Evolutionary conservation across 2,888 invertebrate species (phyloP).

Genomic region (Actias luna): DNA sequence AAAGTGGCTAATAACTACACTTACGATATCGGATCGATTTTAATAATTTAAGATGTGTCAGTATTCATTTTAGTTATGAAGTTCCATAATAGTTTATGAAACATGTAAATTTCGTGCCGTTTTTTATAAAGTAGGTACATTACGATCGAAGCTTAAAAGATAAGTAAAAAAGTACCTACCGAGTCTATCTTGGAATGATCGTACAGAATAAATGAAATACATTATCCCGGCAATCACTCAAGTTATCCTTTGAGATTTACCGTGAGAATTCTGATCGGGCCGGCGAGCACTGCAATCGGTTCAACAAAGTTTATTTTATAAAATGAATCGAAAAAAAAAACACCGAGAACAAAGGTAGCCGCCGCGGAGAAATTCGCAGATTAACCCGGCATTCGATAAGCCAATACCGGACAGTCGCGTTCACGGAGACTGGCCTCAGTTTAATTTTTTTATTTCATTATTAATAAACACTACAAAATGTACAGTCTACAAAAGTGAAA

Average conservation of each 20-base stretch:
- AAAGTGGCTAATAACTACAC: too few species aligned
- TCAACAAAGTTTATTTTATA: constrained; percentile 68
- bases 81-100: too few species aligned
- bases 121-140: too few species aligned
- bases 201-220: constrained; percentile 43
- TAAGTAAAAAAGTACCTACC: not conserved
- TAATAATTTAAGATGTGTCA: too few species aligned
- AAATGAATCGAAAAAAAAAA: constrained; percentile 54
- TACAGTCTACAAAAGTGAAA: too few species aligned
- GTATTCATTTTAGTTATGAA: too few species aligned
- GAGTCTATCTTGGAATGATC: constrained; percentile 27
- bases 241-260: constrained; percentile 69
- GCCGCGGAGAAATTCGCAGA: constrained; percentile 75
- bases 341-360: constrained; percentile 67
- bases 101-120: too few species aligned
- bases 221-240: constrained; percentile 44
- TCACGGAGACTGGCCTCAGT: constrained; percentile 44
- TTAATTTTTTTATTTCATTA: not conserved
- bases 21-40: too few species aligned
- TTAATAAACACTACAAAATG: not conserved
- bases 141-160: not conserved
- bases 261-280: constrained; percentile 69
- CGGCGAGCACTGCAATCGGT: constrained; percentile 59
- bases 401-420: constrained; percentile 64
- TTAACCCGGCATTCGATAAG: constrained; percentile 76